Base-by-base conservation (phyloP, 2,888 invertebrate genomes). In the Schrankia costaestrigalis region DNA sequence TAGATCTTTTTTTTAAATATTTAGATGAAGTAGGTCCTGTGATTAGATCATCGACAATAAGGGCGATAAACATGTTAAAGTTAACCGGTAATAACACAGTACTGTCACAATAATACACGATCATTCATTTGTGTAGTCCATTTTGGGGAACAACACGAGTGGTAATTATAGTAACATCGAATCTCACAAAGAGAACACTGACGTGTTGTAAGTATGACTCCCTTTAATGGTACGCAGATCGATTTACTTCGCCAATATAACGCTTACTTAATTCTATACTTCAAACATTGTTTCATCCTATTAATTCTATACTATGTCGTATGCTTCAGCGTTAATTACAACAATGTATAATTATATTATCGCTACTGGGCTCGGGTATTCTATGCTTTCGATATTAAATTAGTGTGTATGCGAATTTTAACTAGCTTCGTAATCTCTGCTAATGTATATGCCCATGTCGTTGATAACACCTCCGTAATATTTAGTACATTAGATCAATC, bases 341-440 rank as follows among this genome's bases (percentile, higher is more conserved):
- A 83, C 74, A 78, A 78, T 83, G 76, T 83, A 71, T 71, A 67
- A 69, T 55, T 65, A 65, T 70, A 75, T 76, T 72, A 65, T 75
- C 80, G 86, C 86, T 86, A 84, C 69, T 81, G 85, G 86, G 85
- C 86, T 85, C 85, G 85, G 86, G 86, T 84, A 82, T 80, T 81
- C 85, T 86, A 83, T 85, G 87, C 87, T 87, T 87, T 85, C 81
- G 75, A 84, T 87, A 86, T 86, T 83, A 79, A 81, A 78, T 79
- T 85, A 84, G 85, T 85, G 82, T 84, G 84, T 85, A 85, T 86
- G 86, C 85, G 79, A 83, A 68, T 77, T 75, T 75, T 82, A 77
- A 81, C 75, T 77, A 86, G 87, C 87, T 87, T 87, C 72, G 80
- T 86, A 84, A 74, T 82, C 79, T 87, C 83, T 84, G 86, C 87